These are phyloP conservation scores for Lepus townsendii DNA, from an alignment of 2,797 vertebrate genomes.

Conservation along the genomic window DNA sequence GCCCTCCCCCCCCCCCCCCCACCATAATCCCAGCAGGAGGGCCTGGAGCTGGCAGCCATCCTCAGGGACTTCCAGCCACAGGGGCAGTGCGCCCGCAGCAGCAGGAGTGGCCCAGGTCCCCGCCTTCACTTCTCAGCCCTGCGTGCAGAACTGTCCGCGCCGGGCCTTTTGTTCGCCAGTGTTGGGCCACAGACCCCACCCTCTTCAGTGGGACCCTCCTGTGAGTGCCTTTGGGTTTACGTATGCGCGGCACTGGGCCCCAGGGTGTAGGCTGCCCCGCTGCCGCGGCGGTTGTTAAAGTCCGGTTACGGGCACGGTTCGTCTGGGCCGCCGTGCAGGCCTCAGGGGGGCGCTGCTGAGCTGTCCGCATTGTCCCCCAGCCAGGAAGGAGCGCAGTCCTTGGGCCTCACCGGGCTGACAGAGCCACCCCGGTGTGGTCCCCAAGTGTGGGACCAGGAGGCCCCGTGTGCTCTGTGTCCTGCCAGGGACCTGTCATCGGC, in stretches of 20 bases:
- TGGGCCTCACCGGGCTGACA: neutral
- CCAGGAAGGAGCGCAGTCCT: neutral
- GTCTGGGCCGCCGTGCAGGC: neutral
- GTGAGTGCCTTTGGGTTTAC: neutral
- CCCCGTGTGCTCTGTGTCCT: neutral
- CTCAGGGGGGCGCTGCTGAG: neutral
- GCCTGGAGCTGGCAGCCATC: too few relatives aligned
- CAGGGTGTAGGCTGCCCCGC: neutral
- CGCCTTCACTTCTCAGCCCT: neutral
- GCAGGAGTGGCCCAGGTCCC: fast-evolving
- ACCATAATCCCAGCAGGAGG: neutral
- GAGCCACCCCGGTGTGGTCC: neutral
- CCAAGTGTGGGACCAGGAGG: neutral
- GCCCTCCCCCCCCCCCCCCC: too few relatives aligned
- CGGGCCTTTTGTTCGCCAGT: neutral
- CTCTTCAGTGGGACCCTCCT: neutral
- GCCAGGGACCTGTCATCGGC: constrained; percentile 32
- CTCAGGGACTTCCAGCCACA: neutral
- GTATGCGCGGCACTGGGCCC: neutral
- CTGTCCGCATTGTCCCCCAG: neutral
- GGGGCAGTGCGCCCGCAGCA: too few relatives aligned
- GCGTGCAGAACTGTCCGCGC: neutral
- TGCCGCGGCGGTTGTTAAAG: neutral
- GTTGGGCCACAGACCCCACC: neutral
- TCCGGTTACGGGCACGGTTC: too few relatives aligned